These are phyloP conservation scores for Gryllus longicercus DNA, from an alignment of 2,888 invertebrate species.

Conservation along the genomic window DNA sequence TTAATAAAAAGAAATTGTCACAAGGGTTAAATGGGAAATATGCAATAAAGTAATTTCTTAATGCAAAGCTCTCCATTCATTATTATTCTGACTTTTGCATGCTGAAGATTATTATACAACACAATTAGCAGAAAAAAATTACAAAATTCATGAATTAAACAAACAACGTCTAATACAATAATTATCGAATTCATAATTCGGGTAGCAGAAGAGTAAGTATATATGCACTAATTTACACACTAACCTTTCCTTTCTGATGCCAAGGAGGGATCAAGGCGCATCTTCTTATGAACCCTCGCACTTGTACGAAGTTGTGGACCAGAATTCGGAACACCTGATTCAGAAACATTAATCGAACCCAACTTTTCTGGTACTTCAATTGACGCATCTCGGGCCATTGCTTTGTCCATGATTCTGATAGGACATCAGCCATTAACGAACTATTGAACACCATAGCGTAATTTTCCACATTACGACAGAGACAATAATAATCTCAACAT, in stretches of 20 bases:
- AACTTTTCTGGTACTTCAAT: slow-evolving; percentile 37
- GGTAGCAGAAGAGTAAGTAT: neutral
- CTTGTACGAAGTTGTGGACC: slow-evolving; percentile 58
- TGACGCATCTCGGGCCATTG: slow-evolving; percentile 25
- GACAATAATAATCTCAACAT: neutral
- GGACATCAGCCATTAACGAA: neutral
- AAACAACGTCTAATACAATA: neutral
- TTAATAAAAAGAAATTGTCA: no score
- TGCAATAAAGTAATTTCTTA: no score
- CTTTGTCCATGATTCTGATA: slow-evolving; percentile 18
- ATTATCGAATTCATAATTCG: neutral
- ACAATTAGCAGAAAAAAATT: no score
- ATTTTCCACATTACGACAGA: neutral
- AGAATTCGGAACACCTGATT: slow-evolving; percentile 31
- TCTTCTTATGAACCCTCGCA: slow-evolving; percentile 75
- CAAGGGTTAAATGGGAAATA: no score
- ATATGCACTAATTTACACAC: neutral
- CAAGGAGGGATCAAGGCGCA: slow-evolving; percentile 59
- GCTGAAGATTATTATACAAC: no score
- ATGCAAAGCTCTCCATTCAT: no score
- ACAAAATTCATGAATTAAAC: neutral
- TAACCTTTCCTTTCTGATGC: slow-evolving; percentile 44
- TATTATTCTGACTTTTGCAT: no score
- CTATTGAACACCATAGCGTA: neutral
- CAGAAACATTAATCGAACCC: slow-evolving; percentile 39